Conservation (phyloP, 2,888 invertebrate genomes). For the Idaea straminata region DNA sequence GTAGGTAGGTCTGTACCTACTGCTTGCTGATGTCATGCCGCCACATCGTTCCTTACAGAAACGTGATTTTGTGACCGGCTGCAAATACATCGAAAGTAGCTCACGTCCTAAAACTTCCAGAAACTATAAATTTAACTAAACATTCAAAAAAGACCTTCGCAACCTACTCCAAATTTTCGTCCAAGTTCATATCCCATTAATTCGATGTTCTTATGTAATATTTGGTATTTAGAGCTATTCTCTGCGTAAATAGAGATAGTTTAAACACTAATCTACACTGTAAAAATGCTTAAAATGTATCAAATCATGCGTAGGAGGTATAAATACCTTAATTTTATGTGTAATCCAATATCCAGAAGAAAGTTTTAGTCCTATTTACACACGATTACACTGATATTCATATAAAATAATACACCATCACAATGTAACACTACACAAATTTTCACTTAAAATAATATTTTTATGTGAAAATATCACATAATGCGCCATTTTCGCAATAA, state of each 20-base stretch:
- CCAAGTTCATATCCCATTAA: slow-evolving; percentile 28
- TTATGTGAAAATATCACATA: slow-evolving; percentile 76
- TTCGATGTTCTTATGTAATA: slow-evolving; percentile 69
- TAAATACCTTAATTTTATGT: slow-evolving; percentile 77
- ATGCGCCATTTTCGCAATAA: slow-evolving; percentile 78
- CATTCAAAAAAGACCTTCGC: slow-evolving; percentile 35
- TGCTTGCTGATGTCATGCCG: slow-evolving; percentile 73
- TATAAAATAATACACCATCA: slow-evolving; percentile 72
- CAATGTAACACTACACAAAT: slow-evolving; percentile 75
- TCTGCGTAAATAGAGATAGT: slow-evolving; percentile 16
- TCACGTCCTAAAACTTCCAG: slow-evolving; percentile 45
- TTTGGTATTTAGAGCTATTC: slow-evolving; percentile 34
- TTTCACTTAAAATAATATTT: slow-evolving; percentile 73
- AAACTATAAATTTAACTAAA: slow-evolving; percentile 47
- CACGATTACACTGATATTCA: slow-evolving; percentile 73
- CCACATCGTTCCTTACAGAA: slow-evolving; percentile 40
- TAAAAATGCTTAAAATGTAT: slow-evolving; percentile 35
- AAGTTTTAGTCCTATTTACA: slow-evolving; percentile 73
- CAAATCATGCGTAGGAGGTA: slow-evolving; percentile 63
- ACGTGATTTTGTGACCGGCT: slow-evolving; percentile 32
- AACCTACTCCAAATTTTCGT: slow-evolving; percentile 29
- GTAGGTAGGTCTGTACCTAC: slow-evolving; percentile 27
- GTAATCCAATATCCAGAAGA: slow-evolving; percentile 79
- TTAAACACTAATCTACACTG: slow-evolving; percentile 23
- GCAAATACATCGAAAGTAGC: slow-evolving; percentile 28